A percentile compares a stretch with the other conserved stretches of the same genome.
phyloP scores from a whole-genome alignment of 2,113 vertebrate genomes.

The Coregonus clupeaformis region DNA sequence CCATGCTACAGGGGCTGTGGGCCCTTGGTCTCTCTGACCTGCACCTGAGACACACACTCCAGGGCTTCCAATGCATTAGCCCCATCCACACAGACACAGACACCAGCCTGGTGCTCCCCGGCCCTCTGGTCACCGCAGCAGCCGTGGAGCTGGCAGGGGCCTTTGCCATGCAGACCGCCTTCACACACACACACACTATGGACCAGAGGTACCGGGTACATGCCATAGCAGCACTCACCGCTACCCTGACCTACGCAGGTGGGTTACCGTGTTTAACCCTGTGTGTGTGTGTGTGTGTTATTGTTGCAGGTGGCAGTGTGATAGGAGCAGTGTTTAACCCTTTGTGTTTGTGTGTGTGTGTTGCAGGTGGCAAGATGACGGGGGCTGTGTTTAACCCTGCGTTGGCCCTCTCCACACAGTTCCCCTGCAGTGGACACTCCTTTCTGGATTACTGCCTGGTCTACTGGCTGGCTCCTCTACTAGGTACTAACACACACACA shows the following conservation, averaged over 20 bases:
- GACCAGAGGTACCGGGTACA: slow-evolving; percentile 76
- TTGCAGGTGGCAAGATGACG: slow-evolving; percentile 82
- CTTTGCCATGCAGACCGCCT: slow-evolving; percentile 79
- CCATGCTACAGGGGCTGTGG: slow-evolving; percentile 71
- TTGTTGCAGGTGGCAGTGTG: neutral
- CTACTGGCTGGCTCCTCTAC: slow-evolving; percentile 86
- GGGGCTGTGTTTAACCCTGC: slow-evolving; percentile 93
- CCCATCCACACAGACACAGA: slow-evolving; percentile 69
- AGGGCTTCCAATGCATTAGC: slow-evolving; percentile 71
- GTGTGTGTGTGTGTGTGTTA: neutral
- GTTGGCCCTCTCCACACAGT: slow-evolving; percentile 86
- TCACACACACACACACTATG: slow-evolving; percentile 68
- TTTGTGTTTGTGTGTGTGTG: neutral
- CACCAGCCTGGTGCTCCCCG: no score
- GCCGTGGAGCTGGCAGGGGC: slow-evolving; percentile 82
- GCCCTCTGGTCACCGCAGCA: slow-evolving; percentile 65
- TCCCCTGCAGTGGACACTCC: slow-evolving; percentile 81
- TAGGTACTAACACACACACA: slow-evolving; percentile 86
- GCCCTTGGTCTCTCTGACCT: slow-evolving; percentile 68
- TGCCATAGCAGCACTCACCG: slow-evolving; percentile 79
- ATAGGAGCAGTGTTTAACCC: neutral
- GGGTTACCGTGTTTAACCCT: slow-evolving; percentile 44
- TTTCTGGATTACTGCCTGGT: slow-evolving; percentile 80
- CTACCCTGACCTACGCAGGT: slow-evolving; percentile 86
- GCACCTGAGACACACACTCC: slow-evolving; percentile 65